Evolutionary conservation across 2,113 vertebrate genomes (phyloP).

Genomic region (Alligator mississippiensis): DNA sequence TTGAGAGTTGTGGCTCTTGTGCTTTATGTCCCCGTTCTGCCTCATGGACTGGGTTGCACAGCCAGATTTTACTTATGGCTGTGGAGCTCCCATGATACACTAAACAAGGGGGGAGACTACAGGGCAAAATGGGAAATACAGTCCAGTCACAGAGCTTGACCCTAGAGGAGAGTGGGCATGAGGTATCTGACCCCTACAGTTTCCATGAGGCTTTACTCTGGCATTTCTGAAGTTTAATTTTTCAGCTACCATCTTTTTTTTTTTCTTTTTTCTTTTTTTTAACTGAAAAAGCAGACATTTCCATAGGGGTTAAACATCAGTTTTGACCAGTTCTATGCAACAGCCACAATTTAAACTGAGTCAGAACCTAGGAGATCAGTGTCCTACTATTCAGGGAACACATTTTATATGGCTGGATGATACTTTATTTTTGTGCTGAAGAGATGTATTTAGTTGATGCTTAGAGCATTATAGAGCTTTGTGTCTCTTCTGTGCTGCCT

Average conservation of each 20-base stretch:
- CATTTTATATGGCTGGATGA: fast-evolving
- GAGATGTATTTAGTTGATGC: background rate
- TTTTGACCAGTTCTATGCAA: background rate
- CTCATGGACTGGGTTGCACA: background rate
- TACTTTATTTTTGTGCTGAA: background rate
- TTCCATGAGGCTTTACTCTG: fast-evolving
- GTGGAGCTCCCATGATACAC: background rate
- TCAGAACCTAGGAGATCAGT: background rate
- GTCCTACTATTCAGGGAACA: background rate
- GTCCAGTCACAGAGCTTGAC: background rate
- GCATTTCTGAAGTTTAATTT: background rate
- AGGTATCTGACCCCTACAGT: background rate
- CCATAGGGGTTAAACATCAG: background rate
- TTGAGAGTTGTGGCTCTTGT: background rate
- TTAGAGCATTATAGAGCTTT: background rate
- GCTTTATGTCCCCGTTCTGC: fast-evolving
- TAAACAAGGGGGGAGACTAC: background rate
- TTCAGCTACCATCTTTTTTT: background rate
- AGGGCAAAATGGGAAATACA: background rate
- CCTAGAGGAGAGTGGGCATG: background rate
- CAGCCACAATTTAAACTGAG: background rate
- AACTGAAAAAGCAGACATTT: background rate
- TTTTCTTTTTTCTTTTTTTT: background rate
- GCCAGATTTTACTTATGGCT: background rate
- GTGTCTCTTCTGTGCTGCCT: background rate